Conservation (phyloP, 2,888 invertebrate genomes). For the Philopedon plagiatum region DNA sequence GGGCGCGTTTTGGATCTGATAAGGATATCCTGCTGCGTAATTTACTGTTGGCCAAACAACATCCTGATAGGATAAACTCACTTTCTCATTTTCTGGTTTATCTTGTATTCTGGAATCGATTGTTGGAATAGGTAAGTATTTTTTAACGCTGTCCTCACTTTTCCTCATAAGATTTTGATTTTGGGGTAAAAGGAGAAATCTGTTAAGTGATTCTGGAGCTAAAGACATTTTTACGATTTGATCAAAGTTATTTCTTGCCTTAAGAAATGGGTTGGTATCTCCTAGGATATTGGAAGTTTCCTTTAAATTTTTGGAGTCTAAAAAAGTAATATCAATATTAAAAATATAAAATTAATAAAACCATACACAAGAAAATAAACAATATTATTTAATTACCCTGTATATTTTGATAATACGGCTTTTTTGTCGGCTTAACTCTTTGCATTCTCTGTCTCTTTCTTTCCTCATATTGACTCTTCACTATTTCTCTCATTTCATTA, state of each 20-base stretch:
- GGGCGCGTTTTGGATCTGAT: neutral
- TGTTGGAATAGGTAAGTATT: neutral
- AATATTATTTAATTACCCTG: neutral
- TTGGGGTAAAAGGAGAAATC: neutral
- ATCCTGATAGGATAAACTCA: no score
- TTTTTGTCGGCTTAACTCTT: slow-evolving; percentile 26
- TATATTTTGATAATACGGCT: slow-evolving; percentile 9
- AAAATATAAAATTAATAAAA: neutral
- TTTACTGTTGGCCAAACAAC: neutral
- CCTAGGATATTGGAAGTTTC: neutral
- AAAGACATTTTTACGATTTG: neutral
- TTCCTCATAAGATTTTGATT: neutral
- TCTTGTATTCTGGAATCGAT: neutral
- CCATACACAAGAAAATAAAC: neutral
- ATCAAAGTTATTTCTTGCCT: slow-evolving; percentile 5
- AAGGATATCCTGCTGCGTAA: neutral
- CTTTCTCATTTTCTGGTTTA: no score
- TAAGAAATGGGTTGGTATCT: neutral
- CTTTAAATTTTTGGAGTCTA: neutral
- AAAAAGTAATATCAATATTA: neutral
- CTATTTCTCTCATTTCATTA: slow-evolving; percentile 51
- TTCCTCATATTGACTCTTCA: slow-evolving; percentile 41
- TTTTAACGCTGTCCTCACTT: neutral
- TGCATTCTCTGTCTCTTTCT: slow-evolving; percentile 42
- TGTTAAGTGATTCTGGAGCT: slow-evolving; percentile 22